phyloP scores from a whole-genome alignment of 2,888 invertebrate species.

The Zygaena filipendulae region DNA sequence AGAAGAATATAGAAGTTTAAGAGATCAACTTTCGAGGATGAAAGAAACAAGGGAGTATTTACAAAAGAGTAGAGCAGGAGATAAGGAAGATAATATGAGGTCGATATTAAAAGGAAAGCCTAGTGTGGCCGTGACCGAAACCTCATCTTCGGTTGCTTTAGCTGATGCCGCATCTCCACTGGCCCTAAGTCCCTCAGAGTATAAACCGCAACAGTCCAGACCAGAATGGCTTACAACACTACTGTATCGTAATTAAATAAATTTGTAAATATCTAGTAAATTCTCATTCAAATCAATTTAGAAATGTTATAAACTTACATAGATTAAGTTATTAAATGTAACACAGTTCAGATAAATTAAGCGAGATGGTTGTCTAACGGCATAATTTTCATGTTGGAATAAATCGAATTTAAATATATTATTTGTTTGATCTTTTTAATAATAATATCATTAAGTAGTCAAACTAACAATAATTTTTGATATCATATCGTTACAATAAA shows the following conservation, averaged over 20 bases:
- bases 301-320: conserved; percentile 13
- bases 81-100: conserved; percentile 62
- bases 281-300: conserved; percentile 13
- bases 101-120: conserved; percentile 70
- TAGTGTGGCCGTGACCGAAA: conserved; percentile 57
- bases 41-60: conserved; percentile 81
- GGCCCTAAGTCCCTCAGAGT: conserved; percentile 50
- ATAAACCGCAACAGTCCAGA: conserved; percentile 45
- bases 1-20: conserved; percentile 80
- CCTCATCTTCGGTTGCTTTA: conserved; percentile 49
- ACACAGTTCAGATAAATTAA: conserved; percentile 41
- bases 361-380: conserved; percentile 36
- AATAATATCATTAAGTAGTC: too few species aligned
- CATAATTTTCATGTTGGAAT: conserved; percentile 58
- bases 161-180: conserved; percentile 52
- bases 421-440: too few species aligned
- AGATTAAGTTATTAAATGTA: too few species aligned
- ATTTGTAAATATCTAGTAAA: conserved; percentile 24
- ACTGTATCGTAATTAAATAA: conserved; percentile 48
- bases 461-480: too few species aligned
- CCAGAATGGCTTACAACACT: conserved; percentile 56
- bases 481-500: too few species aligned
- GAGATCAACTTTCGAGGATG: conserved; percentile 83
- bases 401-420: too few species aligned
- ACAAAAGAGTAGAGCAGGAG: conserved; percentile 49